Evolutionary conservation across 2,888 invertebrate genomes (phyloP), one percentile per base, ranked within the genome.

Genomic region (Rhamnusium bicolor): DNA sequence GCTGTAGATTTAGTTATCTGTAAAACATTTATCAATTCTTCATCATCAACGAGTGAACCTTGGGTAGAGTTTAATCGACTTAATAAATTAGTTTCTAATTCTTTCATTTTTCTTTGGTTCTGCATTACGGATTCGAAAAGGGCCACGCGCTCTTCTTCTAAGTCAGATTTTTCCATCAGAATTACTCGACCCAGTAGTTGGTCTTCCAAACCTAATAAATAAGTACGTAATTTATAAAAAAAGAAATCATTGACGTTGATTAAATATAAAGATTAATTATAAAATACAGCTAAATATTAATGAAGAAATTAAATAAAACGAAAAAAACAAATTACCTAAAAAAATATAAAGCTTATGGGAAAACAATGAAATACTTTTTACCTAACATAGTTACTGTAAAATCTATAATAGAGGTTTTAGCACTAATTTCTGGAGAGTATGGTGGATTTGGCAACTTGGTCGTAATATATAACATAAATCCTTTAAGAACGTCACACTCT

Each of bases 381-480:
- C 86, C 88, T 84, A 95, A 93, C 95, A 97, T 97, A 2, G 98
- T 98, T 0, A 98, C 98, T 0, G 98, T 98, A 85, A 98, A 98
- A 87, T 98, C 98, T 81, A 98, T 98, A 69, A 98, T 97, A 0
- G 98, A 96, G 0, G 98, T 98, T 87, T 97, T 97, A 0, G 98
- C 98, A 83, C 97, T 96, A 78, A 98, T 94, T 90, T 98, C 98
- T 0, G 98, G 98, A 12, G 98, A 97, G 87, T 98, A 98, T 0
- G 97, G 94, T 0, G 98, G 98, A 89, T 98, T 98, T 0, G 97
- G 96, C 68, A 98, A 88, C 88, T 98, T 98, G 0, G 98, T 98
- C 0, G 98, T 98, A 62, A 98, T 95, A 85, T 98, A 98, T 2
- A 98, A 89, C 93, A 95, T 95, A 85, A 98, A 98, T 0, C 97